Base-by-base conservation (phyloP, 2,113 vertebrate species). In the Gracilinanus agilis region DNA sequence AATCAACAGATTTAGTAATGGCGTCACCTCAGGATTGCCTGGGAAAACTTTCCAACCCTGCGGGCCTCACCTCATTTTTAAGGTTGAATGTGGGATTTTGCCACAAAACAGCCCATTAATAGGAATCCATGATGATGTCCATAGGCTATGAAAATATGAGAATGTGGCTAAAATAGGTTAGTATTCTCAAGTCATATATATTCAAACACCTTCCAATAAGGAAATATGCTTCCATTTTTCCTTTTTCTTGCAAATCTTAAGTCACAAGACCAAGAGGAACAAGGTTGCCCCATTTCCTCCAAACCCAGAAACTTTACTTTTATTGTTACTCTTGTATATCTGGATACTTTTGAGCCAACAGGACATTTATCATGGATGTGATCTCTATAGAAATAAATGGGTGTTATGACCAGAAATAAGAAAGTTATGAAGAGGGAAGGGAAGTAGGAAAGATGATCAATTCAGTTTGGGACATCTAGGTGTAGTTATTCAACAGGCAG, bases 61-160 rank as follows among this genome's bases (percentile, higher is more conserved):
- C 19, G 67, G 67, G 67, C n/a, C 67, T 83, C 67, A 83, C n/a
- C 67, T 83, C 67, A 40, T 83, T 83, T 83, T 83, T 83, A 83
- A 40, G 67, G 67, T 40, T 83, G 67, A 83, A 83, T 83, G 67
- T 23, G 67, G 67, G 67, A 83, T 40, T 83, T 83, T 83, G 67
- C 67, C 67, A 83, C 67, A 83, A 83, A 83, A 83, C 67, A 83
- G 67, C 67, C 67, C 67, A 83, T 83, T 83, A 83, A 83, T 83
- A 83, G 67, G n/a, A 83, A 40, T 40, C 34, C 67, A 83, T 83
- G 67, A 61, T 61, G 56, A 83, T 83, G 67, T 83, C 67, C 67
- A 83, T 83, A 83, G 67, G 67, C 67, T 83, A 83, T 40, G 67
- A 40, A 83, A 83, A 83, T 83, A 83, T 40, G 67, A 19, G 34